A percentile compares a stretch with the other conserved stretches of the same genome.
These are phyloP conservation scores for Crioceris asparagi DNA, from an alignment of 2,888 invertebrate species.

Conservation along the genomic window DNA sequence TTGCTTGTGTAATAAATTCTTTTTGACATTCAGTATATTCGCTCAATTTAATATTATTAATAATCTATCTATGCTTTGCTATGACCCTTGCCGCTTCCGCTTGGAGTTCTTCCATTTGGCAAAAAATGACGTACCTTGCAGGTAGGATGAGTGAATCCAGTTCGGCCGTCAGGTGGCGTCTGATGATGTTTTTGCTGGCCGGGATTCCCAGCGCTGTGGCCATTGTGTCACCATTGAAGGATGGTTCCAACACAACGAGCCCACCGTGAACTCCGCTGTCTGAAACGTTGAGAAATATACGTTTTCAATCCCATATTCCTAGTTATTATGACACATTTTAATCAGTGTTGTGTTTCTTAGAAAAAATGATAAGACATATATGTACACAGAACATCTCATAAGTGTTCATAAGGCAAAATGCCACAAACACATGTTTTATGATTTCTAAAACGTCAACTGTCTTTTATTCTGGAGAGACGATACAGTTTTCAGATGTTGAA, in stretches of 20 bases:
- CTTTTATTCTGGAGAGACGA: no score
- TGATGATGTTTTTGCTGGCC: slow-evolving; percentile 84
- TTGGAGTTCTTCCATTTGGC: slow-evolving; percentile 76
- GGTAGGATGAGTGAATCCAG: slow-evolving; percentile 84
- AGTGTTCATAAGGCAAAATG: no score
- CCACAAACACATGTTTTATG: no score
- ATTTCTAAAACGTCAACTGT: no score
- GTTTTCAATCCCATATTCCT: no score
- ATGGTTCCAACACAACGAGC: slow-evolving; percentile 83
- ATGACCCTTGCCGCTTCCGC: slow-evolving; percentile 61
- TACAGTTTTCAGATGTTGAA: no score
- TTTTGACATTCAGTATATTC: not conserved
- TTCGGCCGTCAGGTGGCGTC: slow-evolving; percentile 83
- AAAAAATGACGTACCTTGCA: slow-evolving; percentile 85
- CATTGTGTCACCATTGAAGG: slow-evolving; percentile 91
- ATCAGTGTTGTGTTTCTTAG: no score
- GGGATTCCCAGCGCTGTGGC: slow-evolving; percentile 88
- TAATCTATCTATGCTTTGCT: slow-evolving; percentile 45
- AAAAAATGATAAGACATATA: no score
- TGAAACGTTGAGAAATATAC: no score
- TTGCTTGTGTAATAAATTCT: not conserved
- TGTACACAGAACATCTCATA: no score
- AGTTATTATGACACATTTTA: no score
- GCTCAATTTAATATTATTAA: slow-evolving; percentile 7
- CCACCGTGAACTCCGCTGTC: slow-evolving; percentile 95